Conservation (phyloP, 2,888 invertebrate species). For the Agrotis clavis region DNA sequence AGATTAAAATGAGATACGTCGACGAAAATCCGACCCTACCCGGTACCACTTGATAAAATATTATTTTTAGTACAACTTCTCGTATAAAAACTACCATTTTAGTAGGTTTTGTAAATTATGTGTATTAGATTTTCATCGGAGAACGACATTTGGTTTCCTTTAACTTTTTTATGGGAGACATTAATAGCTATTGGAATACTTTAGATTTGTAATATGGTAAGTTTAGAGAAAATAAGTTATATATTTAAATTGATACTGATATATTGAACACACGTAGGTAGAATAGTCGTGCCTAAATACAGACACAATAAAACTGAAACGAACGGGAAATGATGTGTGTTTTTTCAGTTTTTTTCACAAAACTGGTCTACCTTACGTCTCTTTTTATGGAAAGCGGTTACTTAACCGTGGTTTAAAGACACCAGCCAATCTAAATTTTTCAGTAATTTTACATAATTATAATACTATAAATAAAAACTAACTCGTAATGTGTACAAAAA, state of each 20-base stretch:
- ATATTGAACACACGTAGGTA: conserved; percentile 5
- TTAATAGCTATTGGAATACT: conserved; percentile 36
- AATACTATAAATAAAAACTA: no score
- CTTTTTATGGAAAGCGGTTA: not conserved
- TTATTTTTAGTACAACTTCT: conserved; percentile 76
- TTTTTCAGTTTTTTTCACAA: not conserved
- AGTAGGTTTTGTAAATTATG: conserved; percentile 69
- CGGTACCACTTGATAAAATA: conserved; percentile 77
- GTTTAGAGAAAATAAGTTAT: conserved; percentile 17
- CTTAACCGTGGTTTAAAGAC: not conserved
- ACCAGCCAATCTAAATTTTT: not conserved
- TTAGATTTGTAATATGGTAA: conserved; percentile 11
- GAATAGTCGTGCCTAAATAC: not conserved
- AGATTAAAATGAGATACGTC: conserved; percentile 87
- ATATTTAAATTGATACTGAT: not conserved
- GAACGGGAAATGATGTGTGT: not conserved
- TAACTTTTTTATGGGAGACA: conserved; percentile 37
- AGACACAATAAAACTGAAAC: not conserved
- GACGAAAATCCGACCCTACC: conserved; percentile 73
- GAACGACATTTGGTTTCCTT: conserved; percentile 63
- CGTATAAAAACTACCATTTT: conserved; percentile 65
- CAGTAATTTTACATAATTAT: no score
- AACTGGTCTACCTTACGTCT: not conserved
- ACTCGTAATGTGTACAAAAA: no score
- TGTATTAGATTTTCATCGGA: conserved; percentile 63